A percentile compares a stretch with the other conserved stretches of the same genome.
Conservation (phyloP, 2,888 invertebrate species). For the Chouioia cunea region DNA sequence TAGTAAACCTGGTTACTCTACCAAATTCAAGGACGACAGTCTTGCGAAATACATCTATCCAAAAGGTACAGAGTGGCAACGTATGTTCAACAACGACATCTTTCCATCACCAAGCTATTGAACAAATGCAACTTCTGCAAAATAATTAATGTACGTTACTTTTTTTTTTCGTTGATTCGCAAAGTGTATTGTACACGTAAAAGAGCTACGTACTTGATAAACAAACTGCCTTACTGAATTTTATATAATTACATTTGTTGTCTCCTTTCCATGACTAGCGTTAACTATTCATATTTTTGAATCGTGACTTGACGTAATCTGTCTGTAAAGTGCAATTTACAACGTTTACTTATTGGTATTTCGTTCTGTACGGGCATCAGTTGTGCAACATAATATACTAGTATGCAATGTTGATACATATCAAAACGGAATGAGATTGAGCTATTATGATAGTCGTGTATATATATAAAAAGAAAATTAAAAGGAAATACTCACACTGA, state of each 20-base stretch:
- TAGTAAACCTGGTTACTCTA: slow-evolving; percentile 85
- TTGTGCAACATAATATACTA: no score
- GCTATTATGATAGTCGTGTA: no score
- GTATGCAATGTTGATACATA: no score
- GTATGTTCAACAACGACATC: slow-evolving; percentile 74
- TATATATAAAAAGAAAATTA: no score
- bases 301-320: slow-evolving; percentile 70
- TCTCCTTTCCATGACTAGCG: not conserved
- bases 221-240: not conserved
- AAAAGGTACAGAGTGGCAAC: slow-evolving; percentile 82
- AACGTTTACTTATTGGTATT: not conserved
- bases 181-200: not conserved
- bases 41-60: slow-evolving; percentile 82
- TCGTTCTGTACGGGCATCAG: not conserved
- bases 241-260: not conserved
- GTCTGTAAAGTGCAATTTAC: slow-evolving; percentile 66
- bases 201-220: not conserved
- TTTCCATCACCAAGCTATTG: slow-evolving; percentile 69
- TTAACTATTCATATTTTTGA: slow-evolving; percentile 52
- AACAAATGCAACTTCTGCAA: slow-evolving; percentile 25
- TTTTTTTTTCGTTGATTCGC: not conserved
- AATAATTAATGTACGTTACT: slow-evolving; percentile 2
- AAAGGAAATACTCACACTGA: slow-evolving; percentile 74
- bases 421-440: no score
- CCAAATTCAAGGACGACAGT: slow-evolving; percentile 79